Evolutionary conservation across 2,797 vertebrate genomes (phyloP).

Genomic region (Nothura maculosa): DNA sequence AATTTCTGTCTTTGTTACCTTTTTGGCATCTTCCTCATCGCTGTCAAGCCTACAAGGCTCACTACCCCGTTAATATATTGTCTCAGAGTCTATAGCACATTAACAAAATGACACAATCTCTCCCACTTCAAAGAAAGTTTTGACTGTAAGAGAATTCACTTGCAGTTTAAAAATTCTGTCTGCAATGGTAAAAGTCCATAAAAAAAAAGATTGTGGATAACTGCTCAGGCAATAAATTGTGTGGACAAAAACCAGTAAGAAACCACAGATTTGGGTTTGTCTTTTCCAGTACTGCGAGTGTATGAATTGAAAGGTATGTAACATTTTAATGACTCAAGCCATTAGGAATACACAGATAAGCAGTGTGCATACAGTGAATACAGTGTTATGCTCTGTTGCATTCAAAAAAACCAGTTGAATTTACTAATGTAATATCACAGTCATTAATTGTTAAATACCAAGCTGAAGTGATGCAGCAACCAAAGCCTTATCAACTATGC

Average conservation of each 20-base stretch:
- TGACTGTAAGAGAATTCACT: not conserved
- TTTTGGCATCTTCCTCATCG: not conserved
- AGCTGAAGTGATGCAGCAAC: slow-evolving; percentile 78
- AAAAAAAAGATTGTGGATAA: not conserved
- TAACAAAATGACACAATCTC: not conserved
- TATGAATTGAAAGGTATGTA: slow-evolving; percentile 7
- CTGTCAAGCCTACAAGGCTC: not conserved
- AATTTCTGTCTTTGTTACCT: not conserved
- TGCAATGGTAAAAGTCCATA: not conserved
- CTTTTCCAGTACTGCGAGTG: not conserved
- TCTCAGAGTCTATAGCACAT: fast-evolving
- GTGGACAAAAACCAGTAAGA: not conserved
- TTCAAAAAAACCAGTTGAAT: slow-evolving; percentile 66
- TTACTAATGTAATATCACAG: slow-evolving; percentile 74
- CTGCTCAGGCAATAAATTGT: not conserved
- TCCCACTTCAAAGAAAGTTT: not conserved
- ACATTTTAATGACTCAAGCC: slow-evolving; percentile 43
- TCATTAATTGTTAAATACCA: slow-evolving; percentile 81
- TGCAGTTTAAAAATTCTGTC: not conserved
- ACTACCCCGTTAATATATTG: fast-evolving
- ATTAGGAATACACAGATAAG: slow-evolving; percentile 65
- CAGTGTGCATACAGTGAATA: slow-evolving; percentile 37
- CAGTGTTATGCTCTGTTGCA: slow-evolving; percentile 4
- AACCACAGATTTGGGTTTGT: not conserved
- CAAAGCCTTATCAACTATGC: slow-evolving; percentile 79